Evolutionary conservation across 2,113 vertebrate genomes (phyloP), one percentile per base, ranked within the genome.

Genomic region (Sinosuthora webbiana): DNA sequence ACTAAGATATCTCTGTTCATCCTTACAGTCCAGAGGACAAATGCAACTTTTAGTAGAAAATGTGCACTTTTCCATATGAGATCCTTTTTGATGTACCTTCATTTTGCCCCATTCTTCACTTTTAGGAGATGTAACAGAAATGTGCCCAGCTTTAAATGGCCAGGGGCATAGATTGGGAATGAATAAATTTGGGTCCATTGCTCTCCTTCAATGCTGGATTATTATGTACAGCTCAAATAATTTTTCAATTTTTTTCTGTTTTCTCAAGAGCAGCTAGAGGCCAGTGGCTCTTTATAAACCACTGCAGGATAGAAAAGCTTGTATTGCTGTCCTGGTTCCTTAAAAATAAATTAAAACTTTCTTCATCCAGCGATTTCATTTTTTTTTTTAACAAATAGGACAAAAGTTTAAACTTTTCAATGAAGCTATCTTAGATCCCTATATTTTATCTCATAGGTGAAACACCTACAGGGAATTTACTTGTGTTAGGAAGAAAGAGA

Each of bases 31-130:
- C 55, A 65, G 35, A 33, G 41, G 57, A 65, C 27, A 74, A 84
- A 41, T 39, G 10, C 3, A 80, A 24, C 6, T 74, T 20, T 75
- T 4, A 30, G 16, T 2, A 44, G 65, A 70, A 85, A 85, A 84
- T 11, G 4, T 39, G 13, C 7, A 7, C 25, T 69, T 62, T 84
- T 56, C 49, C 7, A 2, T 13, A 19, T 6, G 25, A 0, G 0
- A 4, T 64, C 50, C 28, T 73, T 76, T 76, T 30, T 23, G 19
- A 47, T 33, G 21, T 49, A n/a, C 35, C 62, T 73, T 65, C 7
- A 15, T 55, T 86, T 91, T 44, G 1, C 13, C 18, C 14, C 7
- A 5, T 69, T 80, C 41, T 86, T 77, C 15, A 10, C 9, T 47
- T 71, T 74, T 15, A 62, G 28, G 37, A 67, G 13, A 3, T 52